phyloP scores from a whole-genome alignment of 2,888 invertebrate genomes.

The Drosophila neotestacea region DNA sequence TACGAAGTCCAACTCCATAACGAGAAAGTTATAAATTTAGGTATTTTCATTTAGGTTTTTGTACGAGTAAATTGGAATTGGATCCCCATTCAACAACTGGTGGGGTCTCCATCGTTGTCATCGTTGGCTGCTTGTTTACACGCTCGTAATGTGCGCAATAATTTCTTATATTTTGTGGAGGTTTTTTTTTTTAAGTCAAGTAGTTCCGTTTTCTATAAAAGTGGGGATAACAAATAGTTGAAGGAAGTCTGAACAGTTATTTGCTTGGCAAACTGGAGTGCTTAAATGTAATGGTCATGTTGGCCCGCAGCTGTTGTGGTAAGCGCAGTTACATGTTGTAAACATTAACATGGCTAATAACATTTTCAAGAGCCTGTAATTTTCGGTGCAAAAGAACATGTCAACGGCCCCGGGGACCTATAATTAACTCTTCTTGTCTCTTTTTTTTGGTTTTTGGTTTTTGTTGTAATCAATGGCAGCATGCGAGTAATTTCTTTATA shows the following conservation, averaged over 20 bases:
- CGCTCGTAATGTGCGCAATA: slow-evolving; percentile 66
- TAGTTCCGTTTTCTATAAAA: background rate
- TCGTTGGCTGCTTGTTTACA: slow-evolving; percentile 78
- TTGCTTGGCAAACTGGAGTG: slow-evolving; percentile 16
- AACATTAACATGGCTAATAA: slow-evolving; percentile 71
- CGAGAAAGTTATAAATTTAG: slow-evolving; percentile 83
- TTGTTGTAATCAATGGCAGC: slow-evolving; percentile 33
- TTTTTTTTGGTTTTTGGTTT: slow-evolving; percentile 6
- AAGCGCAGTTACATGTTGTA: slow-evolving; percentile 73
- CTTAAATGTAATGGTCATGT: slow-evolving; percentile 36
- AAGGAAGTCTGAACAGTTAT: background rate
- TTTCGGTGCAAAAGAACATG: slow-evolving; percentile 68
- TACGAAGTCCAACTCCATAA: slow-evolving; percentile 64
- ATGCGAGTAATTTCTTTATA: slow-evolving; percentile 73
- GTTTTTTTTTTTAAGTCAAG: background rate
- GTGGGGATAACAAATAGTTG: too few relatives aligned
- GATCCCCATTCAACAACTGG: slow-evolving; percentile 39
- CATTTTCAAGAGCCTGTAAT: slow-evolving; percentile 62
- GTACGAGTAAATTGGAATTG: background rate
- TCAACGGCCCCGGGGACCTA: slow-evolving; percentile 63
- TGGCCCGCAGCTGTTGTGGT: slow-evolving; percentile 70
- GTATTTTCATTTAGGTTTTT: slow-evolving; percentile 66
- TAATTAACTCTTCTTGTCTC: slow-evolving; percentile 55
- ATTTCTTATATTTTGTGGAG: slow-evolving; percentile 43
- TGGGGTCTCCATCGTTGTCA: slow-evolving; percentile 73